Conservation (phyloP, 64 coral and sea anemone genomes). For the Montipora efflorescens region DNA sequence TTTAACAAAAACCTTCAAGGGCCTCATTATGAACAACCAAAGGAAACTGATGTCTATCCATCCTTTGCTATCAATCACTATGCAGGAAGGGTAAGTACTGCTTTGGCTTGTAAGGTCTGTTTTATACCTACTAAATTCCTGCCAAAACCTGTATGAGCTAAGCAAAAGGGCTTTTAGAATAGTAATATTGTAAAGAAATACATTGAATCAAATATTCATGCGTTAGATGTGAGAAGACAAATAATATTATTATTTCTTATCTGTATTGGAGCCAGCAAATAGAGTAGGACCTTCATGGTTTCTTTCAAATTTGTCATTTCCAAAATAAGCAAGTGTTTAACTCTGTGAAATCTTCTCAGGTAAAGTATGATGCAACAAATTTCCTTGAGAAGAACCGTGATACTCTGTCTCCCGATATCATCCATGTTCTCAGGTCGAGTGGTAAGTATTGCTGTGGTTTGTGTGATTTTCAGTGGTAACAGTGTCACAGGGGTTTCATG, state of each 20-base stretch:
- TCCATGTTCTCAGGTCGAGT: conserved; percentile 83
- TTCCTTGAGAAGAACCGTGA: conserved; percentile 99
- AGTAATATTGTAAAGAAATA: no score
- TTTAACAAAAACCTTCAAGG: conserved; percentile 85
- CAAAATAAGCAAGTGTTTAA: no score
- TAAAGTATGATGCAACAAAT: conserved; percentile 90
- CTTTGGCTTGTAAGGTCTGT: not conserved
- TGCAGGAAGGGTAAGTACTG: conserved; percentile 78
- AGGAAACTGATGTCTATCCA: conserved; percentile 69
- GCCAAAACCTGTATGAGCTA: no score
- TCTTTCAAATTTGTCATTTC: no score
- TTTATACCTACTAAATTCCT: not conserved
- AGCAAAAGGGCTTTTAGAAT: no score
- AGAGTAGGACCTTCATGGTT: no score
- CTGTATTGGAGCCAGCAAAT: no score
- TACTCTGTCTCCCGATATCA: conserved; percentile 87
- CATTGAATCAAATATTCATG: no score
- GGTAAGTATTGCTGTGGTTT: conserved; percentile 54
- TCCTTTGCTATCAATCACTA: conserved; percentile 89
- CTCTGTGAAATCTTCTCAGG: conserved; percentile 14
- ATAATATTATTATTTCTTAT: no score
- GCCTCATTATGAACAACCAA: conserved; percentile 58
- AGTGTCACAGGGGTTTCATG: not conserved
- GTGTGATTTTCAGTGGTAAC: not conserved
- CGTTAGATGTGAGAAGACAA: no score